Evolutionary conservation across 2,888 invertebrate species (phyloP).

Genomic region (Invenusta paracnida): DNA sequence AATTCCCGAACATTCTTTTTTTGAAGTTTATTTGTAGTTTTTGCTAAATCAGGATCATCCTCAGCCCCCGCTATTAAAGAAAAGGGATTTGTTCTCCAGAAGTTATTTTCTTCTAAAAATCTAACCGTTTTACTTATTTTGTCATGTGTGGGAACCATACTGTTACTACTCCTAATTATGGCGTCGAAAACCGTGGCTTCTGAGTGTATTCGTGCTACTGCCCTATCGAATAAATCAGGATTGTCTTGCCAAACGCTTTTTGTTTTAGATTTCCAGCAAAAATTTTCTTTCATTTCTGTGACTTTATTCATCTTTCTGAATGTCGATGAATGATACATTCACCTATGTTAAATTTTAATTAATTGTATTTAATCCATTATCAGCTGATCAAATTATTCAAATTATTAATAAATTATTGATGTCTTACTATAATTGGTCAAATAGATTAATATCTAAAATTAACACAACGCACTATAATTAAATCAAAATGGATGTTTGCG

Average conservation of each 20-base stretch:
- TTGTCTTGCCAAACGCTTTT: constrained; percentile 39
- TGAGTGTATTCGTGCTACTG: constrained; percentile 29
- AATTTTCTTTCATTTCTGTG: constrained; percentile 36
- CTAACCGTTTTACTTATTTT: constrained; percentile 35
- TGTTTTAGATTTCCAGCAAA: constrained; percentile 38
- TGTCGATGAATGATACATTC: background rate
- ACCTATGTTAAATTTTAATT: background rate
- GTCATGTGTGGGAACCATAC: constrained; percentile 28
- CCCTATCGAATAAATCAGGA: constrained; percentile 27
- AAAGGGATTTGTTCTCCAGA: constrained; percentile 36
- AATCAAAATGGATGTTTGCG: background rate
- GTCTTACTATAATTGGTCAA: background rate
- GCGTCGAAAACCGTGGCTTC: constrained; percentile 37
- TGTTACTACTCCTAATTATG: constrained; percentile 34
- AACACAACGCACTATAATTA: background rate
- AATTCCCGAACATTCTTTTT: constrained; percentile 31
- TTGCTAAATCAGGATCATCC: constrained; percentile 32
- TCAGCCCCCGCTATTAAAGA: constrained; percentile 33
- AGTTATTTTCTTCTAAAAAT: constrained; percentile 38
- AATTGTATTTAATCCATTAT: background rate
- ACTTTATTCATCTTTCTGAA: constrained; percentile 33
- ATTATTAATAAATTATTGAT: background rate
- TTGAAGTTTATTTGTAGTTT: constrained; percentile 26
- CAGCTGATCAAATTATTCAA: background rate
- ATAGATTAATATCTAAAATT: background rate